Evolutionary conservation across 2,113 vertebrate genomes (phyloP).

Genomic region (Anarrhichthys ocellatus): DNA sequence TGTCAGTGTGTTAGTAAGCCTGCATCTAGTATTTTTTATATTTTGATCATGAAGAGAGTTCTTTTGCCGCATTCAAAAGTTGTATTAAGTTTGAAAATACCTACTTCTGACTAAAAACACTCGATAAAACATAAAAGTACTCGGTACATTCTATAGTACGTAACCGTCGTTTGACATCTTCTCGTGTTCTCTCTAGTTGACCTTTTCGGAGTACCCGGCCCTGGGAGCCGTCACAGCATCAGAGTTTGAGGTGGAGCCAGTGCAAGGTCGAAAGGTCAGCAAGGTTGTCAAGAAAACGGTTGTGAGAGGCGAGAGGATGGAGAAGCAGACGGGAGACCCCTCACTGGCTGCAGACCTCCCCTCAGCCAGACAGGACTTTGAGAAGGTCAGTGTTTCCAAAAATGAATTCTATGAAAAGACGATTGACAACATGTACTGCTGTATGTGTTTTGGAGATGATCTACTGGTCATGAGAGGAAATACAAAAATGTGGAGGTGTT

Average conservation of each 20-base stretch:
- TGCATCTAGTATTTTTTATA: background rate
- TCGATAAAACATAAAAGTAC: background rate
- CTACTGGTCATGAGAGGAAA: background rate
- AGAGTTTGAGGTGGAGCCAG: slow-evolving; percentile 89
- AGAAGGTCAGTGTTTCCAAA: slow-evolving; percentile 86
- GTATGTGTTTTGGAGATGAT: background rate
- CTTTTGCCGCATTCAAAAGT: background rate
- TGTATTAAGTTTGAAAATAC: background rate
- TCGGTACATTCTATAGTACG: background rate
- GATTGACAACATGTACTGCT: background rate
- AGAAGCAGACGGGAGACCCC: slow-evolving; percentile 90
- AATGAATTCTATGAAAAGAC: background rate
- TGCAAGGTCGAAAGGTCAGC: slow-evolving; percentile 94
- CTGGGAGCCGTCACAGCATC: slow-evolving; percentile 80
- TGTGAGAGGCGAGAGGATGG: slow-evolving; percentile 90
- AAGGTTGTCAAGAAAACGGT: slow-evolving; percentile 94
- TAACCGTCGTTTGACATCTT: background rate
- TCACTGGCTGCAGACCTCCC: slow-evolving; percentile 91
- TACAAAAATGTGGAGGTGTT: background rate
- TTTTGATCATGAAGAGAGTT: background rate
- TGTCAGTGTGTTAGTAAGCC: background rate
- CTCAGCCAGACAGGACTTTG: slow-evolving; percentile 96
- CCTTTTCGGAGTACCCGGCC: slow-evolving; percentile 85
- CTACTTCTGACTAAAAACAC: background rate
- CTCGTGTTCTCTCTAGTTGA: slow-evolving; percentile 81